phyloP scores from a whole-genome alignment of 2,888 invertebrate species.

The Carcina quercana region DNA sequence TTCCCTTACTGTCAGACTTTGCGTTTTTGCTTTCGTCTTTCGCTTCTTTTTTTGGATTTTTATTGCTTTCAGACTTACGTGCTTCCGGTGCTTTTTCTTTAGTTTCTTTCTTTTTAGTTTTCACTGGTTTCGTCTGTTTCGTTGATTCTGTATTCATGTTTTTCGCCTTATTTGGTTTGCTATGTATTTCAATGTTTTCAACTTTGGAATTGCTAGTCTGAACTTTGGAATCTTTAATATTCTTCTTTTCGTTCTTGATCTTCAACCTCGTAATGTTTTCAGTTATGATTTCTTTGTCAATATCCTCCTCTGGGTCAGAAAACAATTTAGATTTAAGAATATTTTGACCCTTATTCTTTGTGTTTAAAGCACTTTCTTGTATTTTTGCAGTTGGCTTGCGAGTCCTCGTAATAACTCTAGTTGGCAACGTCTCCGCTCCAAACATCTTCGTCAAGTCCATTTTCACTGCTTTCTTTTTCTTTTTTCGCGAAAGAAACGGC shows the following conservation, averaged over 20 bases:
- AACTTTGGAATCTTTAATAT: constrained; percentile 19
- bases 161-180: too few species aligned
- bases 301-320: constrained; percentile 38
- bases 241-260: constrained; percentile 32
- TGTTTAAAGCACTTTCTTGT: constrained; percentile 20
- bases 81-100: constrained; percentile 2
- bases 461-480: constrained; percentile 31
- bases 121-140: too few species aligned
- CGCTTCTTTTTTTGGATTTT: constrained; percentile 11
- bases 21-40: constrained; percentile 11
- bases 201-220: constrained; percentile 4
- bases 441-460: constrained; percentile 43
- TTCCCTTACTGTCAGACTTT: constrained; percentile 4
- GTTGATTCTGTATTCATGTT: too few species aligned
- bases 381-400: constrained; percentile 49
- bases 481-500: constrained; percentile 36
- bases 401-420: constrained; percentile 45
- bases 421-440: constrained; percentile 37
- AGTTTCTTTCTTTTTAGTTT: background rate
- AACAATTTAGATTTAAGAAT: constrained; percentile 39
- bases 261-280: constrained; percentile 48
- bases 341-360: constrained; percentile 23
- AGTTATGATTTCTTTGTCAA: constrained; percentile 43
- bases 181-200: constrained; percentile 8
- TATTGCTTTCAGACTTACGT: background rate